Conservation (phyloP, 2,113 vertebrate genomes). For the Heterotis niloticus region DNA sequence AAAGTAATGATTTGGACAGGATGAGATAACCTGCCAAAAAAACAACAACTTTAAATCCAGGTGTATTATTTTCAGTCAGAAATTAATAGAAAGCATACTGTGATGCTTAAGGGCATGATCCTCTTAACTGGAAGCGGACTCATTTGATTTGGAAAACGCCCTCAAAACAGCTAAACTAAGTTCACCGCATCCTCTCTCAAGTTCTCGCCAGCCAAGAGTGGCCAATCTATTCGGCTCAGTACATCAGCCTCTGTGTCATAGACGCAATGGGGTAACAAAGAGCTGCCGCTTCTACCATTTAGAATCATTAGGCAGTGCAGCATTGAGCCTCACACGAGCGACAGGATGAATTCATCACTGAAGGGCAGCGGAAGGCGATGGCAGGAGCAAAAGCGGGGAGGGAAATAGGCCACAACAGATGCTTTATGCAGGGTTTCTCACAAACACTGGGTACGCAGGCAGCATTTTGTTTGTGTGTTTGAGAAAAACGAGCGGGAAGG, state of each 20-base stretch:
- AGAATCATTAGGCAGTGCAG: slow-evolving; percentile 16
- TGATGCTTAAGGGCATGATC: not conserved
- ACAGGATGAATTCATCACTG: not conserved
- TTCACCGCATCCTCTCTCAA: not conserved
- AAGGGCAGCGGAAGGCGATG: not conserved
- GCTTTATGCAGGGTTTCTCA: not conserved
- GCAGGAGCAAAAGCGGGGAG: not conserved
- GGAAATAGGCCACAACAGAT: not conserved
- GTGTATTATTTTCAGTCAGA: not conserved
- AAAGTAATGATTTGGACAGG: not conserved
- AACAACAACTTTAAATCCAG: not conserved
- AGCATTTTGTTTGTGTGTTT: not conserved
- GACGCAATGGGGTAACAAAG: not conserved
- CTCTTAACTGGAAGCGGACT: not conserved
- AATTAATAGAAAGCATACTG: not conserved
- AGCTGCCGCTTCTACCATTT: not conserved
- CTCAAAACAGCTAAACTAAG: not conserved
- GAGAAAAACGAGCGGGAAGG: not conserved
- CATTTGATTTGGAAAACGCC: slow-evolving; percentile 5
- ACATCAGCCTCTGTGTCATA: not conserved
- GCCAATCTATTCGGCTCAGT: not conserved
- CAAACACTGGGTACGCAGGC: not conserved
- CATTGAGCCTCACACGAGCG: slow-evolving; percentile 3
- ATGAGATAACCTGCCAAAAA: not conserved
- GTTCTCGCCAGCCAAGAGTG: not conserved